Base-by-base conservation (phyloP, 2,113 vertebrate species). In the Gasterosteus nipponicus region DNA sequence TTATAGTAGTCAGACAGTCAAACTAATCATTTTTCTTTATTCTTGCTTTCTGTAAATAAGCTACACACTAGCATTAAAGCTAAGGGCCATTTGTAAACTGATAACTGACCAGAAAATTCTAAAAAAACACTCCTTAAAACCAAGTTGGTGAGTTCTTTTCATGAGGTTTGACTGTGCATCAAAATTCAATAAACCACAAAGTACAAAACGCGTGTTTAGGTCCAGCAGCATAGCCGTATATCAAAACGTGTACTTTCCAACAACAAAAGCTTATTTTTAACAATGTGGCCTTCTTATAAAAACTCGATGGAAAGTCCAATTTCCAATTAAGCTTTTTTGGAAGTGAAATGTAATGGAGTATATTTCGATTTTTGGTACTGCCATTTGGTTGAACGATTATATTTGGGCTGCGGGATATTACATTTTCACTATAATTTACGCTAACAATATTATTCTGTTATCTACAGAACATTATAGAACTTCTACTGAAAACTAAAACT, bases 1-100 rank as follows among this genome's bases (percentile, higher is more conserved):
- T 73, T 84, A 88, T 58, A 78, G 85, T 80, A 84, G 82, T 90
- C 87, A 79, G 80, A 72, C 63, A 60, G 59, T 70, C 46, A 69
- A 62, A 72, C 44, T 22, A 15, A 53, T 42, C 1, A 31, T 51
- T 14, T 15, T 69, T 72, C 4, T n/a, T 68, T 73, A 3, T 61
- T 22, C n/a, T 18, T 29, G 11, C 10, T 58, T 60, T 76, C 31
- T 63, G 26, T 64, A 26, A 62, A 67, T 19, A 59, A 33, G 38
- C 38, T 26, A 68, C 44, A 63, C 38, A 22, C 49, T n/a, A 64
- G 41, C 5, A 65, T 19, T 53, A 2, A 59, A 54, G 60, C 11
- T 26, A 35, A 64, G 11, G 47, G 22, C 19, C 3, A 12, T 49
- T 75, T 59, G 11, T 10, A 58, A 76, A 53, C 29, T 38, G 49